Conservation (phyloP, 2,888 invertebrate genomes). For the Perizoma affinitatum region DNA sequence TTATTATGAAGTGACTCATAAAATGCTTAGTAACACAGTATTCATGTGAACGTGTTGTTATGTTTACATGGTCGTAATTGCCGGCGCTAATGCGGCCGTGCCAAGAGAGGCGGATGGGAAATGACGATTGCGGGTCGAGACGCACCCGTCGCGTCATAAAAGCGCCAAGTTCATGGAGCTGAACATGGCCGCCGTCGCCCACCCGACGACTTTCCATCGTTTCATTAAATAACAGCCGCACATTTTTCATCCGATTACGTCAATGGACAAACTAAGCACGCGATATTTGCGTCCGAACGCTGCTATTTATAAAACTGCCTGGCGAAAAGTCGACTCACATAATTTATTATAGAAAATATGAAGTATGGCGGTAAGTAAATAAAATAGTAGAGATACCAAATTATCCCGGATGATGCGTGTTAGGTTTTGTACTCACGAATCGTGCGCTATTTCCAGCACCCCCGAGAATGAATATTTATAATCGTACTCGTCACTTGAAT, state of each 20-base stretch:
- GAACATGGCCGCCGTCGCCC: slow-evolving; percentile 56
- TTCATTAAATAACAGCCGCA: slow-evolving; percentile 75
- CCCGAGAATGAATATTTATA: slow-evolving; percentile 69
- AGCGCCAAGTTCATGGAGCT: slow-evolving; percentile 71
- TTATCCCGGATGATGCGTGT: slow-evolving; percentile 62
- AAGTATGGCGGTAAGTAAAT: slow-evolving; percentile 76
- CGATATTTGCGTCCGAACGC: slow-evolving; percentile 77
- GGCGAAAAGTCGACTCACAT: slow-evolving; percentile 76
- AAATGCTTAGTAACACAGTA: slow-evolving; percentile 27
- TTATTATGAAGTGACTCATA: slow-evolving; percentile 24
- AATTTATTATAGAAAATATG: slow-evolving; percentile 73
- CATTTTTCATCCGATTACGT: slow-evolving; percentile 81
- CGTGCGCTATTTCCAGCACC: slow-evolving; percentile 60
- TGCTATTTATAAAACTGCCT: slow-evolving; percentile 75
- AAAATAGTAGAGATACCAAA: slow-evolving; percentile 67
- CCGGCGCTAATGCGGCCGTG: slow-evolving; percentile 46
- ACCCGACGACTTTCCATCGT: slow-evolving; percentile 63
- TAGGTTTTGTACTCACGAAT: slow-evolving; percentile 59
- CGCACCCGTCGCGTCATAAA: slow-evolving; percentile 42
- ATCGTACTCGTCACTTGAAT: slow-evolving; percentile 71
- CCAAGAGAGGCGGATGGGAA: slow-evolving; percentile 34
- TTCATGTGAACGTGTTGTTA: slow-evolving; percentile 44
- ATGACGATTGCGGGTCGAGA: slow-evolving; percentile 39
- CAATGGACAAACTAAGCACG: slow-evolving; percentile 75
- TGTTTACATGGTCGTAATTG: slow-evolving; percentile 64